phyloP scores from a whole-genome alignment of 64 coral and sea anemone species.

The Stichodactyla helianthus region DNA sequence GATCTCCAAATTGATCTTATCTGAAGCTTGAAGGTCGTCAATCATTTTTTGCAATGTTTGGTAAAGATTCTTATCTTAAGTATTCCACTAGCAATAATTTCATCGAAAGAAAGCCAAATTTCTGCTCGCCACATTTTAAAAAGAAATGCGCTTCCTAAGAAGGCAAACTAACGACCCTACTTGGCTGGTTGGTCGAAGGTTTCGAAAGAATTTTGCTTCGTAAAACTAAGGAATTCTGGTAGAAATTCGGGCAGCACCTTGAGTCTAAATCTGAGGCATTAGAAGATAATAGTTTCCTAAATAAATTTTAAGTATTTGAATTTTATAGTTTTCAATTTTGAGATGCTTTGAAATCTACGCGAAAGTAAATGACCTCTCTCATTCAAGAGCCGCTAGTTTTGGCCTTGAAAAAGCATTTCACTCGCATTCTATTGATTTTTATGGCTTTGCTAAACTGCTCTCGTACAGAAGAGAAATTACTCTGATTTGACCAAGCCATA shows the following conservation, averaged over 20 bases:
- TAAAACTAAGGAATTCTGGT: background rate
- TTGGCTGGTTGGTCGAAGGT: background rate
- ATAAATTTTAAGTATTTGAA: too few relatives aligned
- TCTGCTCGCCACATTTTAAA: background rate
- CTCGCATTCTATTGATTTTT: too few relatives aligned
- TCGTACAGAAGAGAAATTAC: too few relatives aligned
- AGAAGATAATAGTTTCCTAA: too few relatives aligned
- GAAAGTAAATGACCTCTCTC: too few relatives aligned
- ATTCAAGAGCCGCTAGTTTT: too few relatives aligned
- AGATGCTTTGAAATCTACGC: too few relatives aligned
- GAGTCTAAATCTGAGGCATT: background rate
- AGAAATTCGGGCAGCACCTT: background rate
- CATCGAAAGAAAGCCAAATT: background rate
- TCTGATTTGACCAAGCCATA: too few relatives aligned
- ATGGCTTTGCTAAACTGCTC: too few relatives aligned
- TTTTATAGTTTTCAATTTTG: too few relatives aligned
- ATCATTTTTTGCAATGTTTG: background rate
- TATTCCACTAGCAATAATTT: background rate
- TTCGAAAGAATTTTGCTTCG: background rate
- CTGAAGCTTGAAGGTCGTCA: background rate
- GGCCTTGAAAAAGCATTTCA: too few relatives aligned
- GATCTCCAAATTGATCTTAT: background rate
- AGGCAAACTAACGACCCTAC: background rate
- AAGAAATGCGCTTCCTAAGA: background rate
- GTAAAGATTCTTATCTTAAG: background rate